phyloP scores from a whole-genome alignment of 2,888 invertebrate species.

The Acanthosepion esculentum region DNA sequence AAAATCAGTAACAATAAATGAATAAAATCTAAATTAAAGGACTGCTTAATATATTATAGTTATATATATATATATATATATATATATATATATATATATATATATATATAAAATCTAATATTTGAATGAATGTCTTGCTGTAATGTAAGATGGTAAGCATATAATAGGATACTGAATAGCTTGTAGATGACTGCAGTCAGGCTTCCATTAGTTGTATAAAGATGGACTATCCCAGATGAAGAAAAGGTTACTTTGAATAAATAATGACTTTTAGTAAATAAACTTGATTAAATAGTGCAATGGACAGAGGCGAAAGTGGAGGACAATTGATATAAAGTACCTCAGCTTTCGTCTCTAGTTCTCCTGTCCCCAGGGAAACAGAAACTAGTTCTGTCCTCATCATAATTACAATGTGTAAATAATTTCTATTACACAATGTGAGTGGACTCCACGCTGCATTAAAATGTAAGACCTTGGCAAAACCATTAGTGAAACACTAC shows the following conservation, averaged over 20 bases:
- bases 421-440: background rate
- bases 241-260: slow-evolving; percentile 11
- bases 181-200: background rate
- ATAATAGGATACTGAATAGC: background rate
- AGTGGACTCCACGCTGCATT: slow-evolving; percentile 23
- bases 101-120: background rate
- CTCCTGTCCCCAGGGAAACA: too few species aligned
- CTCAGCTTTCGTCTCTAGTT: background rate
- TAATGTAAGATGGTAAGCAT: background rate
- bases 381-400: background rate
- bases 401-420: background rate
- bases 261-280: slow-evolving; percentile 8
- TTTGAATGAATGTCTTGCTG: background rate
- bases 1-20: background rate
- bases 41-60: background rate
- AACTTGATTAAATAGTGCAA: slow-evolving; percentile 11
- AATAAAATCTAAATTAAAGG: background rate
- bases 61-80: background rate
- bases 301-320: background rate
- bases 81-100: too few species aligned
- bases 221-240: background rate
- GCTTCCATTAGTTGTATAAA: background rate
- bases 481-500: background rate
- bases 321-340: background rate
- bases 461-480: background rate